phyloP scores from a whole-genome alignment of 2,888 invertebrate species.

The Erebia palarica region DNA sequence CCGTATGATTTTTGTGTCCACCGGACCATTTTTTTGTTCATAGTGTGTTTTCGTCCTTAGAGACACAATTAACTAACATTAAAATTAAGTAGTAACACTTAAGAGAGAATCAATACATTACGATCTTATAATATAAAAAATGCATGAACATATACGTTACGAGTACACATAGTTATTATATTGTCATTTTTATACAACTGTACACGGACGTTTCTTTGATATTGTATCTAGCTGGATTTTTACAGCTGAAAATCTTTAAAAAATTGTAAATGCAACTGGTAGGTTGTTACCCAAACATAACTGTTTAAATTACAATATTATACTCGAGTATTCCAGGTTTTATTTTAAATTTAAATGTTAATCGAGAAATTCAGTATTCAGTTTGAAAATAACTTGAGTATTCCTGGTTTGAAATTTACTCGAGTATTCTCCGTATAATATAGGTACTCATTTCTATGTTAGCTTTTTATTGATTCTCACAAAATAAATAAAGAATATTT shows the following conservation, averaged over 20 bases:
- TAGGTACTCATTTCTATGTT: not conserved
- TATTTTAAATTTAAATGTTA: not conserved
- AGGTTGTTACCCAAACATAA: not conserved
- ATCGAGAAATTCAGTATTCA: not conserved
- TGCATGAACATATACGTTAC: slow-evolving; percentile 13
- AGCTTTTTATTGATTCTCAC: not conserved
- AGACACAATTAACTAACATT: too few relatives aligned
- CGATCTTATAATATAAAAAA: slow-evolving; percentile 9
- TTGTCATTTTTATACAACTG: slow-evolving; percentile 71
- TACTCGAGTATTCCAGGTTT: not conserved
- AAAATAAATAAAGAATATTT: not conserved
- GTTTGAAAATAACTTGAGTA: not conserved
- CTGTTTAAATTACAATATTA: not conserved
- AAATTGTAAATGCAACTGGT: not conserved
- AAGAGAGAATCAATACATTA: not conserved
- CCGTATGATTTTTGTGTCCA: too few relatives aligned
- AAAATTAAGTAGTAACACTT: slow-evolving; percentile 9
- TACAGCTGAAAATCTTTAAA: slow-evolving; percentile 1
- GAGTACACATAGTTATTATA: slow-evolving; percentile 58
- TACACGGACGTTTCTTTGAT: slow-evolving; percentile 77
- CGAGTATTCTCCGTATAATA: not conserved
- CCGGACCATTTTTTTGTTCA: too few relatives aligned
- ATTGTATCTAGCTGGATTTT: slow-evolving; percentile 62
- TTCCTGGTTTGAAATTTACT: not conserved
- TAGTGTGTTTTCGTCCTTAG: too few relatives aligned